These are phyloP conservation scores for Camponotus floridanus DNA, from an alignment of 1,140 invertebrate species.

Conservation along the genomic window DNA sequence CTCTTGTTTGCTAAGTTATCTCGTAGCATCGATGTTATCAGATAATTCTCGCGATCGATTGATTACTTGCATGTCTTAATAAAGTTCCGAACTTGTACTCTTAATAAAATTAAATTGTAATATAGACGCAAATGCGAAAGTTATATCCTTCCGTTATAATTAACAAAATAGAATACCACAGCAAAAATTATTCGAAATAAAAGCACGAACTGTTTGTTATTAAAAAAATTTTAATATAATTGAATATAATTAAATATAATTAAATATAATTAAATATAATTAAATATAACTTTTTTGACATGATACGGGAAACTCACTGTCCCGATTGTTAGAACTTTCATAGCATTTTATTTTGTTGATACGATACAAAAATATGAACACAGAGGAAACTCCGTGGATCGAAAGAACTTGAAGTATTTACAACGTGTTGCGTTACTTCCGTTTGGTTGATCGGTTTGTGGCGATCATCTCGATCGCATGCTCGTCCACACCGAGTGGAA, in stretches of 20 bases:
- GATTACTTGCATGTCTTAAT: slow-evolving; percentile 45
- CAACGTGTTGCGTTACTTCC: neutral
- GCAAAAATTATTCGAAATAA: neutral
- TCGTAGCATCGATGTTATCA: slow-evolving; percentile 50
- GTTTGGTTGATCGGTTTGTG: slow-evolving; percentile 17
- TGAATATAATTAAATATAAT: no score
- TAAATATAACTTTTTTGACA: no score
- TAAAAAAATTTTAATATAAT: no score
- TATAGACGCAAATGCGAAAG: neutral
- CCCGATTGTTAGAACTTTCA: neutral
- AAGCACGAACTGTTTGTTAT: neutral
- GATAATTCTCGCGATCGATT: slow-evolving; percentile 55
- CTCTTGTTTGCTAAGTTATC: slow-evolving; percentile 40
- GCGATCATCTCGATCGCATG: slow-evolving; percentile 42
- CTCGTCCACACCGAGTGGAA: slow-evolving; percentile 30
- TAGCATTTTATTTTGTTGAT: neutral
- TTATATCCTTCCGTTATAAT: slow-evolving; percentile 12
- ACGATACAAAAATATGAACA: neutral
- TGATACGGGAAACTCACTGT: neutral
- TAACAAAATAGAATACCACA: neutral
- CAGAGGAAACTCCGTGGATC: slow-evolving; percentile 14
- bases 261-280: no score
- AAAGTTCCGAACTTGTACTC: slow-evolving; percentile 24
- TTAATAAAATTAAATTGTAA: slow-evolving; percentile 47
- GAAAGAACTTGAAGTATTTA: slow-evolving; percentile 40